Evolutionary conservation across 2,888 invertebrate species (phyloP).

Genomic region (Sceliomorpha sp.): DNA sequence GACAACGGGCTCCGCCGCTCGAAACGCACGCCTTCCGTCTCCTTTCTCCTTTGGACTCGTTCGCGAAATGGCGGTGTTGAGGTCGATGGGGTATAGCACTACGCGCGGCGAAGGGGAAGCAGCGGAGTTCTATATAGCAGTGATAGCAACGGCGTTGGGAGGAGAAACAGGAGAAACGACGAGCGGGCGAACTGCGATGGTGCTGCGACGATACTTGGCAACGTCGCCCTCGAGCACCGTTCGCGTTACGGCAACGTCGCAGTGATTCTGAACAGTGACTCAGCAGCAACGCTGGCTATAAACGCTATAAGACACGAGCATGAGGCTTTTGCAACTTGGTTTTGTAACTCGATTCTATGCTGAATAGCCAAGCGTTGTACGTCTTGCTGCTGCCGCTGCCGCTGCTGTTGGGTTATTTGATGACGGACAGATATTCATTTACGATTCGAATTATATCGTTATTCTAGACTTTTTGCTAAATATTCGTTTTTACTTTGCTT

Average conservation of each 20-base stretch:
- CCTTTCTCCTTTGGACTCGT: constrained; percentile 31
- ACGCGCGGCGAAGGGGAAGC: constrained; percentile 33
- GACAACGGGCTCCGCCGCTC: background rate
- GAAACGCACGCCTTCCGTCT: constrained; percentile 1
- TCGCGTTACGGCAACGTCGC: constrained; percentile 69
- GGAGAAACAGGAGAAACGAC: constrained; percentile 39
- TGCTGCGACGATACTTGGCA: constrained; percentile 58
- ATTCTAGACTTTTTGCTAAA: too few species aligned
- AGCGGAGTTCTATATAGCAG: constrained; percentile 41
- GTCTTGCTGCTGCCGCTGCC: constrained; percentile 14
- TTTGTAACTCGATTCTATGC: constrained; percentile 73
- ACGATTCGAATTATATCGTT: background rate
- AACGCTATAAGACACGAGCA: constrained; percentile 57
- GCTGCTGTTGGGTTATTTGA: background rate
- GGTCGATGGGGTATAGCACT: constrained; percentile 23
- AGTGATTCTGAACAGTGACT: constrained; percentile 75
- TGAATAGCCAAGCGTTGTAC: constrained; percentile 58
- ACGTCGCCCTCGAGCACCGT: constrained; percentile 42
- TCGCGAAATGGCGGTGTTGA: constrained; percentile 26
- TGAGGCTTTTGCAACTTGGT: constrained; percentile 72
- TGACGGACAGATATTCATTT: constrained; percentile 1
- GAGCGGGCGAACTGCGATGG: constrained; percentile 30
- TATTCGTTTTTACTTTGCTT: too few species aligned
- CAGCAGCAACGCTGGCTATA: constrained; percentile 60
- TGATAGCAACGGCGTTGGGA: constrained; percentile 58